These are phyloP conservation scores for Microplitis demolitor DNA, from an alignment of 1,140 invertebrate species.

Conservation along the genomic window DNA sequence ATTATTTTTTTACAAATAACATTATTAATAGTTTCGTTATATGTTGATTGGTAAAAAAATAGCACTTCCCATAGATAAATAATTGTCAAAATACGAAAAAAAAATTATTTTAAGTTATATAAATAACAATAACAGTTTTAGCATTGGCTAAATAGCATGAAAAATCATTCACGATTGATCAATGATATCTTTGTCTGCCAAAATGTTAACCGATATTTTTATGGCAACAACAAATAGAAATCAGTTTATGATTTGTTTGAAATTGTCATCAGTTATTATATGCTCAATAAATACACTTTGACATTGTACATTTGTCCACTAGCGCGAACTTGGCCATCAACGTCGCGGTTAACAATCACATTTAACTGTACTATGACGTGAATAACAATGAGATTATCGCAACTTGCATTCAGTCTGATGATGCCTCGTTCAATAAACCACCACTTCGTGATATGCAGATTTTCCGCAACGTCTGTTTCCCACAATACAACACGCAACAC, in stretches of 20 bases:
- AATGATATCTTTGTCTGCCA: background rate
- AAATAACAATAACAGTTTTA: background rate
- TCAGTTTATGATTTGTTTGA: background rate
- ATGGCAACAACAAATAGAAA: no score
- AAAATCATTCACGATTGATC: background rate
- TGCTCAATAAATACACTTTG: conserved; percentile 10
- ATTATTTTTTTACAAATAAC: conserved; percentile 9
- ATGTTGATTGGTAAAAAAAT: conserved; percentile 17
- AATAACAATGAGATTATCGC: conserved; percentile 22
- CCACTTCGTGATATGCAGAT: conserved; percentile 27
- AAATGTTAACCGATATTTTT: background rate
- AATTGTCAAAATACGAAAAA: background rate
- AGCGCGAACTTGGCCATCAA: conserved; percentile 18
- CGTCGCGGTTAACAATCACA: conserved; percentile 12
- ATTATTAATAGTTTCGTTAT: conserved; percentile 17
- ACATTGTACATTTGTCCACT: background rate
- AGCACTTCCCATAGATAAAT: conserved; percentile 19
- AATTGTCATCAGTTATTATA: background rate
- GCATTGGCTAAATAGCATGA: background rate
- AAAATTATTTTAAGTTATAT: background rate
- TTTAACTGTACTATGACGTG: conserved; percentile 15
- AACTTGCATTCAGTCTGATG: conserved; percentile 7
- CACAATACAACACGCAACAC: background rate
- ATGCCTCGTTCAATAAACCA: conserved; percentile 28
- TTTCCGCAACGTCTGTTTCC: conserved; percentile 7